These are phyloP conservation scores for Keiferia lycopersicella DNA, from an alignment of 2,888 invertebrate genomes.

Conservation along the genomic window DNA sequence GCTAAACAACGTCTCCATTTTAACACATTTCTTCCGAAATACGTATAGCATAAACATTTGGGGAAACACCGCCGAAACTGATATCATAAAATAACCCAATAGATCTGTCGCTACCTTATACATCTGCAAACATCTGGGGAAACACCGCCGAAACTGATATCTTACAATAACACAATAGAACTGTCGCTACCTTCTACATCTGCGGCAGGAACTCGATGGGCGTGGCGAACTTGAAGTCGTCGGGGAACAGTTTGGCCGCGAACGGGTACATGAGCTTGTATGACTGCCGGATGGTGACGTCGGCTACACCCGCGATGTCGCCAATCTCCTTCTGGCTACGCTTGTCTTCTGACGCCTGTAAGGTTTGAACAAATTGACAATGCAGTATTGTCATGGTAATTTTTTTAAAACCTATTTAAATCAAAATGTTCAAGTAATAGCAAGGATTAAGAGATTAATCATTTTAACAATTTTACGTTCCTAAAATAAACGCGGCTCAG, in stretches of 20 bases:
- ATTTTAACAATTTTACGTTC: no score
- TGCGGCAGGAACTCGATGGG: constrained; percentile 97
- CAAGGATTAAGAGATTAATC: no score
- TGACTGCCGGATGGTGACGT: constrained; percentile 98
- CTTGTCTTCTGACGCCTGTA: constrained; percentile 94
- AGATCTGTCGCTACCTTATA: constrained; percentile 48
- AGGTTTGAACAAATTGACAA: constrained; percentile 29
- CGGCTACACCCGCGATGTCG: constrained; percentile 98
- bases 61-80: no score
- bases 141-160: no score
- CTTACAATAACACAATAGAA: no score
- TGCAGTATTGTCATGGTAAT: background rate
- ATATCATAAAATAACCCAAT: no score
- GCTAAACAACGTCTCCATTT: no score
- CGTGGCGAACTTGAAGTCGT: constrained; percentile 97
- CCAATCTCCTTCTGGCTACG: constrained; percentile 98
- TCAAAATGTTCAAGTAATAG: no score
- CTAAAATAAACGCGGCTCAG: no score
- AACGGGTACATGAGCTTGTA: constrained; percentile 98
- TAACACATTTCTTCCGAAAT: no score
- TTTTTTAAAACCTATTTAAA: no score
- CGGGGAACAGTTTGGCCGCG: constrained; percentile 95
- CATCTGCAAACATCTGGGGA: constrained; percentile 77
- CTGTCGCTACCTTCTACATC: constrained; percentile 75
- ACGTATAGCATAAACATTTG: no score